phyloP scores from a whole-genome alignment of 2,888 invertebrate species.

The Sympetrum striolatum region DNA sequence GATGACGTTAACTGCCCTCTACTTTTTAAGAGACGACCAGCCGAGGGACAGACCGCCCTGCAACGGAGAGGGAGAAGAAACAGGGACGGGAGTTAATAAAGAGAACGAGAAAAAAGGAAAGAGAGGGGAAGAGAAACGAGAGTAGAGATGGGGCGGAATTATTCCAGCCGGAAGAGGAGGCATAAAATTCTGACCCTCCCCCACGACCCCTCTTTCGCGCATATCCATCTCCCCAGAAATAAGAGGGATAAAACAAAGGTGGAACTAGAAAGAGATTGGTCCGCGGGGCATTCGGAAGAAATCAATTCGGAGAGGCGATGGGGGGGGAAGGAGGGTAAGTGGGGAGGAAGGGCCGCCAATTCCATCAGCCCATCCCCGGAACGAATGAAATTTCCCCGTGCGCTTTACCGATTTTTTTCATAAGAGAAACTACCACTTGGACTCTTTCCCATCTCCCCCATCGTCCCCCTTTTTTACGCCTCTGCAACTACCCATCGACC shows the following conservation, averaged over 20 bases:
- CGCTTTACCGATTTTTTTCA: conserved; percentile 20
- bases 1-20: conserved; percentile 40
- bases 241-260: conserved; percentile 21
- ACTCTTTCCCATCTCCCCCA: background rate
- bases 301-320: background rate
- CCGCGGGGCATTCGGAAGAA: conserved; percentile 26
- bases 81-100: background rate
- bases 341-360: background rate
- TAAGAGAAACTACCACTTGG: background rate
- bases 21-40: background rate
- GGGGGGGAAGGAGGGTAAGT: too few species aligned
- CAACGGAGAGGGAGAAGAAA: background rate
- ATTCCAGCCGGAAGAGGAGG: conserved; percentile 37
- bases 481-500: background rate
- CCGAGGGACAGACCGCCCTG: background rate
- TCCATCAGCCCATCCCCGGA: background rate
- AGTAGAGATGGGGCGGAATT: background rate
- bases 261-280: conserved; percentile 34
- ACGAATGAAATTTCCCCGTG: background rate
- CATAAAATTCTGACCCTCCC: conserved; percentile 8
- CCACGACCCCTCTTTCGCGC: background rate
- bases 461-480: background rate
- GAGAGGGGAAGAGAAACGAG: background rate
- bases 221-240: background rate
- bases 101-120: background rate